Evolutionary conservation across 2,113 vertebrate species (phyloP), one percentile per base, ranked within the genome.

Genomic region (Todiramphus saurophagus): DNA sequence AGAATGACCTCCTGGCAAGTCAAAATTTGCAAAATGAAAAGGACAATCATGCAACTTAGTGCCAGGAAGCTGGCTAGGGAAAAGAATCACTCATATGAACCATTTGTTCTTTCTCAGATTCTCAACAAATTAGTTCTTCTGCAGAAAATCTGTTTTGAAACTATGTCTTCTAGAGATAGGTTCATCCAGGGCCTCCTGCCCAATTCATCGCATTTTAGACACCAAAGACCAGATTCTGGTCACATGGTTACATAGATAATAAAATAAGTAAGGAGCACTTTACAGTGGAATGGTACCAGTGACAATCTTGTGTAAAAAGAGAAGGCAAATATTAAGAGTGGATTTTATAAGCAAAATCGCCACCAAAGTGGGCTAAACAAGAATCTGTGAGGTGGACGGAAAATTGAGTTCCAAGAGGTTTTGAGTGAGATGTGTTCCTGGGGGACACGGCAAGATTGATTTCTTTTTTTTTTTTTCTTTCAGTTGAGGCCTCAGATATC

Each of bases 1-100:
- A 72, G 93, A 79, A 84, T 76, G 16, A 64, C 39, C 28, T 89
- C 20, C 50, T 73, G 16, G 25, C 56, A 89, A 90, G 72, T 46
- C 20, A 74, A 89, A 90, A 78, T 89, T 96, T 94, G 60, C 63
- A 75, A 96, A 41, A 44, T 96, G 83, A 96, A 93, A 43, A 97
- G 63, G 31, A 63, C 18, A 53, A 37, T 56, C 55, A 74, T 25
- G 67, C 1, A 95, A 96, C 95, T 96, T 82, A 62, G 28, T 76
- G 37, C 13, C 66, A 85, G 30, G 20, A 90, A 91, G 18, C 35
- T 15, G 23, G 11, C 14, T 79, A 95, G 20, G 69, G 63, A 96
- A 95, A 90, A 95, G 21, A 83, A 93, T 68, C 89, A 59, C 23
- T 86, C 74, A 41, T 86, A 91, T 80, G 78, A 93, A 84, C n/a